A percentile compares a stretch with the other conserved stretches of the same genome.
phyloP scores from a whole-genome alignment of 2,113 vertebrate genomes.

The Saguinus imperator region DNA sequence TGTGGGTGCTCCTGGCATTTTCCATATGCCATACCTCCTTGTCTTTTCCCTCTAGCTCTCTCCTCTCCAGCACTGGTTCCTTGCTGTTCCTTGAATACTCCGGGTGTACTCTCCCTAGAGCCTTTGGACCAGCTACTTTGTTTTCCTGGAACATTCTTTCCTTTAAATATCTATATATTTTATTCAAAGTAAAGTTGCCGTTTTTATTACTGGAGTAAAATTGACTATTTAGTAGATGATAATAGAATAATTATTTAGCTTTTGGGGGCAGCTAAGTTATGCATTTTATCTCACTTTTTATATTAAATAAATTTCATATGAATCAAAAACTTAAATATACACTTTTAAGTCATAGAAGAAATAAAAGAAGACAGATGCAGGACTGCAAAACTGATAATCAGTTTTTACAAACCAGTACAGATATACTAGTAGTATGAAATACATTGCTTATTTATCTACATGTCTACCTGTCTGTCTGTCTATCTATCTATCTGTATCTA shows the following conservation, averaged over 20 bases:
- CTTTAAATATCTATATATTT: neutral
- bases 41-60: accelerated
- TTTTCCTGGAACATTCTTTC: neutral
- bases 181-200: neutral
- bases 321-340: neutral
- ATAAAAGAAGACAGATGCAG: neutral
- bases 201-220: neutral
- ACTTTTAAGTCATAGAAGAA: neutral
- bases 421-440: neutral
- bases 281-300: neutral
- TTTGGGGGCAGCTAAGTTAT: neutral
- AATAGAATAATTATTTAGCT: neutral
- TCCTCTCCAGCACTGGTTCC: neutral
- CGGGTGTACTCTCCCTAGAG: too few species aligned
- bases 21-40: neutral
- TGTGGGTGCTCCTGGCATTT: accelerated
- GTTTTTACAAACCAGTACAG: neutral
- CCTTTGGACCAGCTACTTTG: neutral
- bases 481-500: neutral
- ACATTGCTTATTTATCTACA: neutral
- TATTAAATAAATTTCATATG: neutral
- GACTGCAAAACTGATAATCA: neutral
- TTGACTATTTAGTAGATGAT: neutral
- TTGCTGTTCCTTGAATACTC: neutral
- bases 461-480: neutral